These are phyloP conservation scores for Tetanocera ferruginea DNA, from an alignment of 2,888 invertebrate species.

Conservation along the genomic window DNA sequence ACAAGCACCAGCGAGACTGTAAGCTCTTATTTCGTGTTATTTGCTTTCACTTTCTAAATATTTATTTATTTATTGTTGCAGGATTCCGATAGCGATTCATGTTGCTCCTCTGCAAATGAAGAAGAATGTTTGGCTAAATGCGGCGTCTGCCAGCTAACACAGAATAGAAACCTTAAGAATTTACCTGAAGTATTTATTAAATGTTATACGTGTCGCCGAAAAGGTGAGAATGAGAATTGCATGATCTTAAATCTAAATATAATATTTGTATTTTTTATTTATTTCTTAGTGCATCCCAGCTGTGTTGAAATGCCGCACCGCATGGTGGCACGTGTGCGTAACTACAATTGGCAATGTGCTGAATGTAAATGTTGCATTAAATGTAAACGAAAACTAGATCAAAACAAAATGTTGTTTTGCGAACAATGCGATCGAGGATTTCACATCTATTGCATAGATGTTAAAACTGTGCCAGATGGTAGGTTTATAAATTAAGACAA, in stretches of 20 bases:
- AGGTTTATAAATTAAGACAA: conserved; percentile 51
- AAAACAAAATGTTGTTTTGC: conserved; percentile 94
- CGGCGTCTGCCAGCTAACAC: conserved; percentile 73
- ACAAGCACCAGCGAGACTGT: conserved; percentile 55
- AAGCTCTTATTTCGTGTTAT: conserved; percentile 28
- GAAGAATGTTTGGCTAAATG: conserved; percentile 69
- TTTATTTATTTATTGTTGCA: background rate
- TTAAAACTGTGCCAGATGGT: conserved; percentile 85
- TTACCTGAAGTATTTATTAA: conserved; percentile 75
- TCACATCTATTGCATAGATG: conserved; percentile 91
- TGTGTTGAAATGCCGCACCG: conserved; percentile 88
- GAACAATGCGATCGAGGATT: conserved; percentile 95
- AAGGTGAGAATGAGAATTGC: conserved; percentile 68
- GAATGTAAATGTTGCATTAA: conserved; percentile 92
- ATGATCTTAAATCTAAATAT: background rate
- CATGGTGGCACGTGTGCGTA: conserved; percentile 86
- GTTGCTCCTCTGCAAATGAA: conserved; percentile 50
- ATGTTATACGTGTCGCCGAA: conserved; percentile 74
- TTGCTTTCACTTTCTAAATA: background rate
- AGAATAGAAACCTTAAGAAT: conserved; percentile 74
- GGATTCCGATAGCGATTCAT: conserved; percentile 37
- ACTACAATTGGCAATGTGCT: conserved; percentile 93
- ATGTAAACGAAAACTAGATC: conserved; percentile 85
- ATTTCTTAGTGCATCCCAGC: conserved; percentile 80
- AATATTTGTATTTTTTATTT: background rate